Percentiles rank a stretch among this genome's conserved stretches.
Evolutionary conservation across 2,797 vertebrate species (phyloP).

Genomic region (Spheniscus humboldti): DNA sequence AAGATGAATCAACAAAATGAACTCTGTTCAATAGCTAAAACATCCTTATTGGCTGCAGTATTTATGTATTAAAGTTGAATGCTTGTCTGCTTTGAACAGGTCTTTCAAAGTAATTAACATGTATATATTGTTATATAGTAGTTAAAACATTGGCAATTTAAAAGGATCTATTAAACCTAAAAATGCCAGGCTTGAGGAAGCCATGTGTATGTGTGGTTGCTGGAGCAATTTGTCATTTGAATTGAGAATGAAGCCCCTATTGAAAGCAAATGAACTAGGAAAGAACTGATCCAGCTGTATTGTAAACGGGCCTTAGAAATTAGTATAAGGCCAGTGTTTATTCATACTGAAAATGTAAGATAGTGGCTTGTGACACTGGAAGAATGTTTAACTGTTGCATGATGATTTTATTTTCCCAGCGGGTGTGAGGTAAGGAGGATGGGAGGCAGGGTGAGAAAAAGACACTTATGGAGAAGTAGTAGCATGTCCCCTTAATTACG

Average conservation of each 20-base stretch:
- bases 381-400: background rate
- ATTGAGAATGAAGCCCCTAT: background rate
- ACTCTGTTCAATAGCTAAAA: background rate
- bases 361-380: background rate
- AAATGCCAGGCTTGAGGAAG: background rate
- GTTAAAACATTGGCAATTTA: background rate
- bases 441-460: rapidly evolving
- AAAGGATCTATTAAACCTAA: background rate
- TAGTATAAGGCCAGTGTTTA: background rate
- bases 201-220: background rate
- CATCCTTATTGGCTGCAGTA: background rate
- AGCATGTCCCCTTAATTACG: background rate
- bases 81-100: background rate
- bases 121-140: background rate
- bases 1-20: background rate
- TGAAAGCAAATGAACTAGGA: conserved; percentile 14
- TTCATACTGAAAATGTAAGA: background rate
- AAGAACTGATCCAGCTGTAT: background rate
- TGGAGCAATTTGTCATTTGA: background rate
- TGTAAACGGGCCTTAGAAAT: conserved; percentile 15
- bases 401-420: background rate
- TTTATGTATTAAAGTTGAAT: background rate
- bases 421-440: background rate
- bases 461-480: background rate
- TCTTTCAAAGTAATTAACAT: background rate